Percentiles rank a stretch among this genome's conserved stretches.
Conservation (phyloP, 2,888 invertebrate genomes). For the Phyto melanocephala region DNA sequence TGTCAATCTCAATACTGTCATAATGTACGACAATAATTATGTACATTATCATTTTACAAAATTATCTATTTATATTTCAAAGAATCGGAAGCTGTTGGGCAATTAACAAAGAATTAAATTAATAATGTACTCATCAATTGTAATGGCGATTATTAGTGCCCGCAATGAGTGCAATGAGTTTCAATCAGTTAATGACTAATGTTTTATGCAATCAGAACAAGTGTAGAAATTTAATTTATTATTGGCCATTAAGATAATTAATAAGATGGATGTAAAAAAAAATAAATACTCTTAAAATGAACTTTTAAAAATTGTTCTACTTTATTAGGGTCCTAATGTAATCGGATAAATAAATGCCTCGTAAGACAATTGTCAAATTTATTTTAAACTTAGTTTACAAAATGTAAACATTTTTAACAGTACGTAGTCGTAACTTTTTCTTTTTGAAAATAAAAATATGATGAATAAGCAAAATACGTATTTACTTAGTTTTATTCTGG, state of each 20-base stretch:
- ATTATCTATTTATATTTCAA: constrained; percentile 5
- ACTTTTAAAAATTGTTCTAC: too few relatives aligned
- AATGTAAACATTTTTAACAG: too few relatives aligned
- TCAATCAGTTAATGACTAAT: background rate
- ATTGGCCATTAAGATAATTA: background rate
- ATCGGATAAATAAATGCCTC: too few relatives aligned
- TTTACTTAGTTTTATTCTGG: too few relatives aligned
- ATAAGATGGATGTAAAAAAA: background rate
- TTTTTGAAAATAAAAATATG: too few relatives aligned
- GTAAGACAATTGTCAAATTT: too few relatives aligned
- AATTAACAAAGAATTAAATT: constrained; percentile 24
- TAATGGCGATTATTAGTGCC: background rate
- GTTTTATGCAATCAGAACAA: background rate
- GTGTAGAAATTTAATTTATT: too few relatives aligned
- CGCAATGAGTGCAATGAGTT: background rate
- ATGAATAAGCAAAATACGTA: too few relatives aligned
- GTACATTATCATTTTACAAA: constrained; percentile 2
- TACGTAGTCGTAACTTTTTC: too few relatives aligned
- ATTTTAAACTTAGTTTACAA: too few relatives aligned
- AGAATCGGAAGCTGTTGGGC: constrained; percentile 40
- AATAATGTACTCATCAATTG: background rate
- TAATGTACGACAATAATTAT: background rate
- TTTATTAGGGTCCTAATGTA: too few relatives aligned
- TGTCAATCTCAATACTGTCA: constrained; percentile 3
- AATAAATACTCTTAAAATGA: too few relatives aligned